phyloP scores from a whole-genome alignment of 2,113 vertebrate species.

The Gymnocephalus cernua region DNA sequence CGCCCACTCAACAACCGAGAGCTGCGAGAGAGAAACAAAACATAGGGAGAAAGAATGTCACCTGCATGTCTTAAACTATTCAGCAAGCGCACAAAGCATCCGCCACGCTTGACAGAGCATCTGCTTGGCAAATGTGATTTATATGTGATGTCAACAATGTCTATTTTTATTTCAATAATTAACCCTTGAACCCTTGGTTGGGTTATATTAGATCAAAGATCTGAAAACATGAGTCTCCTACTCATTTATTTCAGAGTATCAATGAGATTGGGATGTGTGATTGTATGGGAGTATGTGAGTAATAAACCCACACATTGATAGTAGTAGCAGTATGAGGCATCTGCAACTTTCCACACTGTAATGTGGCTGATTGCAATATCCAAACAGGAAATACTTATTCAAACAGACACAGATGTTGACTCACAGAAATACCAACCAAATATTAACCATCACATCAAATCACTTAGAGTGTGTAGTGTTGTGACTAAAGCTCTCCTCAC shows the following conservation, averaged over 20 bases:
- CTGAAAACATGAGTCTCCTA: slow-evolving; percentile 16
- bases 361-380: slow-evolving; percentile 45
- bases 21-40: no score
- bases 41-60: no score
- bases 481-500: slow-evolving; percentile 26
- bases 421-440: slow-evolving; percentile 20
- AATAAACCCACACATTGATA: slow-evolving; percentile 35
- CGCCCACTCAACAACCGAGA: no score
- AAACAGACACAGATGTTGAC: slow-evolving; percentile 14
- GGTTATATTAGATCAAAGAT: slow-evolving; percentile 19
- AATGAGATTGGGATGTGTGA: slow-evolving; percentile 13
- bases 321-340: slow-evolving; percentile 58
- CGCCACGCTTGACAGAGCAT: no score
- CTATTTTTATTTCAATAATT: not conserved
- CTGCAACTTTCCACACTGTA: slow-evolving; percentile 56
- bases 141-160: no score
- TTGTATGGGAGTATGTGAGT: slow-evolving; percentile 50
- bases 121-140: not conserved
- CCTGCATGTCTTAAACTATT: no score
- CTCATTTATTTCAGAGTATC: slow-evolving; percentile 5
- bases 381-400: slow-evolving; percentile 39
- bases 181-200: not conserved
- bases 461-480: not conserved
- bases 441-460: slow-evolving; percentile 22
- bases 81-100: no score